Conservation (phyloP, 2,797 vertebrate genomes). For the Betta splendens region DNA sequence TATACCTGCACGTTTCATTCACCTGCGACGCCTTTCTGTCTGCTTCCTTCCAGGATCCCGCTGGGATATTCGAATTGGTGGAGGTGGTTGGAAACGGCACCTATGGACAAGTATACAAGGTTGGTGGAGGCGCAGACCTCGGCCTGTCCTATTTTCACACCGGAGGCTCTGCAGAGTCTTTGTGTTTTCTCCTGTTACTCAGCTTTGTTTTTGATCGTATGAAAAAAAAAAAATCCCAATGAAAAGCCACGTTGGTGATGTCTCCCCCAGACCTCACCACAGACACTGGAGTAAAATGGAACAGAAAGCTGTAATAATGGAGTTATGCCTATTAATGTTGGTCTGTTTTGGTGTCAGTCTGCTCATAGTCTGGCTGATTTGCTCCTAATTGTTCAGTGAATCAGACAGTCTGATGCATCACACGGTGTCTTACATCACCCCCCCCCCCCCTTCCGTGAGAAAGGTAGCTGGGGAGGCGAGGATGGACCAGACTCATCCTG, state of each 20-base stretch:
- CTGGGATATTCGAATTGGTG: slow-evolving; percentile 93
- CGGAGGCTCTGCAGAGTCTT: slow-evolving; percentile 4
- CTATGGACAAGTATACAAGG: slow-evolving; percentile 94
- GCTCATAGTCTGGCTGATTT: slow-evolving; percentile 4
- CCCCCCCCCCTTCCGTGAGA: slow-evolving; percentile 38
- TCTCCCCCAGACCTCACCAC: not conserved
- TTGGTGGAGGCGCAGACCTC: slow-evolving; percentile 73
- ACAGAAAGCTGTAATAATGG: not conserved
- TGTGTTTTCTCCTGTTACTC: not conserved
- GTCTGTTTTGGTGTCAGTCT: slow-evolving; percentile 17
- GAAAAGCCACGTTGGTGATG: slow-evolving; percentile 4
- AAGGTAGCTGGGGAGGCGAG: slow-evolving; percentile 23
- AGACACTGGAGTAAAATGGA: not conserved
- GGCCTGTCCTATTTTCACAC: slow-evolving; percentile 55
- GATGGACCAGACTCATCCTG: slow-evolving; percentile 4
- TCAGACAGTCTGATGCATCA: slow-evolving; percentile 60
- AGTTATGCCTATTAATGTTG: not conserved
- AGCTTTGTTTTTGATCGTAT: slow-evolving; percentile 31
- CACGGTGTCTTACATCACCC: slow-evolving; percentile 46
- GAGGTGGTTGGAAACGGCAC: slow-evolving; percentile 95
- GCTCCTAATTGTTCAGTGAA: slow-evolving; percentile 37
- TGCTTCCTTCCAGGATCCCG: slow-evolving; percentile 84
- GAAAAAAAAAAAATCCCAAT: not conserved
- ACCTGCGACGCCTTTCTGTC: slow-evolving; percentile 9
- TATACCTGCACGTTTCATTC: not conserved